These are phyloP conservation scores for Cantharis nigra DNA, from an alignment of 2,888 invertebrate species.

Conservation along the genomic window DNA sequence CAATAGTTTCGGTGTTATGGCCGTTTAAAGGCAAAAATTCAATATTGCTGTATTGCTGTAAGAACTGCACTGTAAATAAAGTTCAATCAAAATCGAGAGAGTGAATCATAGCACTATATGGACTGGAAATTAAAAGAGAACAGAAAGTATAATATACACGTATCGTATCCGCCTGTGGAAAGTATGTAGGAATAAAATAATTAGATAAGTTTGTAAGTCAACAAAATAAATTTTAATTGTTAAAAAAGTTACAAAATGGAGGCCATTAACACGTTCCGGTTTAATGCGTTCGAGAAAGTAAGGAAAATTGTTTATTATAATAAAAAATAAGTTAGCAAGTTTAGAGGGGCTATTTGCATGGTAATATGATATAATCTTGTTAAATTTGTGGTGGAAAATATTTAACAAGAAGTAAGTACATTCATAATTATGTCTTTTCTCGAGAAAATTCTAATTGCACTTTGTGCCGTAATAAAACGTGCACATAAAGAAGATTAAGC, in stretches of 20 bases:
- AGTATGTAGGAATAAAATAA: background rate
- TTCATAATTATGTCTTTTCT: constrained; percentile 24
- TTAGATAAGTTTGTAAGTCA: background rate
- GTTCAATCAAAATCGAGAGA: too few relatives aligned
- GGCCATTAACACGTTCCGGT: background rate
- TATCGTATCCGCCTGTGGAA: background rate
- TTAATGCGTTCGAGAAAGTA: background rate
- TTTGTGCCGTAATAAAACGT: constrained; percentile 26
- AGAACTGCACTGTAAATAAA: too few relatives aligned
- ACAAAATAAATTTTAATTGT: background rate
- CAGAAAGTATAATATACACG: background rate
- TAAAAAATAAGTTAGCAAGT: background rate
- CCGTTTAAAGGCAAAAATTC: too few relatives aligned
- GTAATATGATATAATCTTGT: background rate
- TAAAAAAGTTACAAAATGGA: background rate
- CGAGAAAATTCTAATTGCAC: constrained; percentile 26
- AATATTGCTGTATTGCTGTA: too few relatives aligned
- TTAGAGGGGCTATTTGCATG: background rate
- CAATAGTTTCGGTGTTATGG: too few relatives aligned
- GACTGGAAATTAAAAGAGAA: background rate
- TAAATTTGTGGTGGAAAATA: constrained; percentile 1
- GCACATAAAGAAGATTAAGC: constrained; percentile 31
- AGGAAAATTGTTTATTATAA: background rate
- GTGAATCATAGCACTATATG: too few relatives aligned
- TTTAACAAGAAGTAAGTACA: background rate